phyloP scores from a whole-genome alignment of 1,140 invertebrate species.

The Polypedilum pembai region DNA sequence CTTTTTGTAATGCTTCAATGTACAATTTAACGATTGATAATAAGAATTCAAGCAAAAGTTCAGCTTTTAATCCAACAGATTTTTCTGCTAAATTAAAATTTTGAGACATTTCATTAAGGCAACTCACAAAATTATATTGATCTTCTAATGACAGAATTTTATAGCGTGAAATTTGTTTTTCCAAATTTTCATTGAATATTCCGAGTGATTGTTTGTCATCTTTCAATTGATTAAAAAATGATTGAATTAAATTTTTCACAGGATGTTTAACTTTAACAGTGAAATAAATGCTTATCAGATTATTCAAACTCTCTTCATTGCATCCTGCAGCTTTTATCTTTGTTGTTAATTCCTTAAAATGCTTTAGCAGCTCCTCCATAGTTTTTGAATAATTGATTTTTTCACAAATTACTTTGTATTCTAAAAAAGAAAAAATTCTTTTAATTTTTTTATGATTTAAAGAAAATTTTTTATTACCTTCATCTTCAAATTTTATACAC shows the following conservation, averaged over 20 bases:
- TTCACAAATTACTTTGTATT: no score
- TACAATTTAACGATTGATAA: neutral
- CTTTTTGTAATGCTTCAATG: neutral
- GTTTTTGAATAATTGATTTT: neutral
- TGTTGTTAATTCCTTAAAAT: neutral
- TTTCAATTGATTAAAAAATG: neutral
- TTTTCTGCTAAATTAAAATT: neutral
- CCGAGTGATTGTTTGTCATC: neutral
- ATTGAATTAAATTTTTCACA: neutral
- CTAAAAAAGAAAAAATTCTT: no score
- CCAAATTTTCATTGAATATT: neutral
- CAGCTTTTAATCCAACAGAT: neutral
- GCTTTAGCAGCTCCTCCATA: neutral
- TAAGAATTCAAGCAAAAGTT: neutral
- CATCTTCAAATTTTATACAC: no score
- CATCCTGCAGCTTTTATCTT: neutral
- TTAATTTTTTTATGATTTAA: no score
- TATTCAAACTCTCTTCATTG: neutral
- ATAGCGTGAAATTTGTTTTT: neutral
- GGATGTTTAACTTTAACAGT: neutral
- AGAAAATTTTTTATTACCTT: no score
- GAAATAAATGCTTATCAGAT: neutral
- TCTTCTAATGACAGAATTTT: neutral
- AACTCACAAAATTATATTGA: neutral
- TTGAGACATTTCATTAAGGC: neutral